A percentile compares a stretch with the other conserved stretches of the same genome.
Conservation (phyloP, 1,140 invertebrate genomes). For the Psix sp. region DNA sequence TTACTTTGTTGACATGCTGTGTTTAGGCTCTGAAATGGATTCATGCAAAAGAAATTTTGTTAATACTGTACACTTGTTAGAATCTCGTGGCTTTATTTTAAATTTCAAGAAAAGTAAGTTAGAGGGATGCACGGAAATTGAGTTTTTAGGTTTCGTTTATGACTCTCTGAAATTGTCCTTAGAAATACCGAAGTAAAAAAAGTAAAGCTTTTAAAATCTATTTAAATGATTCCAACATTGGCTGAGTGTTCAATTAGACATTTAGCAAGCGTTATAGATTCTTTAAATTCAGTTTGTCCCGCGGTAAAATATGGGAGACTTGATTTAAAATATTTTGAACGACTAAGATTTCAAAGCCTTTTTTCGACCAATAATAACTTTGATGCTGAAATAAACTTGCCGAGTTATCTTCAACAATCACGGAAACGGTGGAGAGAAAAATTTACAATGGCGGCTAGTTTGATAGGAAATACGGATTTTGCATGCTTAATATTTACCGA, state of each 20-base stretch:
- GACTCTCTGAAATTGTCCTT: neutral
- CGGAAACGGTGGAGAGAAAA: neutral
- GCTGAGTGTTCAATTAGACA: neutral
- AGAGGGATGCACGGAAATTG: neutral
- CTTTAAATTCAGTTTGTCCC: neutral
- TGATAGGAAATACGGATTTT: conserved; percentile 2
- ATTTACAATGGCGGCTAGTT: neutral
- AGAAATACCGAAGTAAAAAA: neutral
- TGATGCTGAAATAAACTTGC: neutral
- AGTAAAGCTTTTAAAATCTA: neutral
- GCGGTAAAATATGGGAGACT: neutral
- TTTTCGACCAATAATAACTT: neutral
- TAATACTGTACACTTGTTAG: neutral
- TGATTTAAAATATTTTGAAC: neutral
- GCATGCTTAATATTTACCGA: conserved; percentile 14
- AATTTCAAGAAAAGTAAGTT: neutral
- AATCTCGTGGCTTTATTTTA: neutral
- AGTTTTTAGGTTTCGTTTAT: neutral
- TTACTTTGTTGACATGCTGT: neutral
- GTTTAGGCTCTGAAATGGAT: neutral
- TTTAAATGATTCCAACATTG: neutral
- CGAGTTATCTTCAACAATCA: neutral
- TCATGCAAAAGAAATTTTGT: neutral
- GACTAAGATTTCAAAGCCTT: neutral
- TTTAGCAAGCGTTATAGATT: neutral